A percentile compares a stretch with the other conserved stretches of the same genome.
Evolutionary conservation across 2,113 vertebrate genomes (phyloP).

Genomic region (Dipodomys ordii): DNA sequence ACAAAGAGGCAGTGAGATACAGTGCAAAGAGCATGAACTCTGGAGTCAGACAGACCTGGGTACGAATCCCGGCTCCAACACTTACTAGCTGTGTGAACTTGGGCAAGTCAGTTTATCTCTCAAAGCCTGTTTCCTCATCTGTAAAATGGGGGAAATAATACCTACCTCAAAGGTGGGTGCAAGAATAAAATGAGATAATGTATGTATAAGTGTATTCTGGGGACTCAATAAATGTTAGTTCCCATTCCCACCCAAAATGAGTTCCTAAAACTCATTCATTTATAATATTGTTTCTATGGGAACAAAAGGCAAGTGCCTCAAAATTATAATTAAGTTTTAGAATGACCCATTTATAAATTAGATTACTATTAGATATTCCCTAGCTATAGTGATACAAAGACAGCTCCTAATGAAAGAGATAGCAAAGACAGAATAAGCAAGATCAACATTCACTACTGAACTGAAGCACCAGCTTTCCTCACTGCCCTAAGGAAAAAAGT

Average conservation of each 20-base stretch:
- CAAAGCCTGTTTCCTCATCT: constrained; percentile 77
- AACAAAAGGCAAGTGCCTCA: not conserved
- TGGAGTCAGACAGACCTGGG: constrained; percentile 75
- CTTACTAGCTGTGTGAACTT: constrained; percentile 73
- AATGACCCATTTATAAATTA: constrained; percentile 63
- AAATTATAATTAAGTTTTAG: constrained; percentile 48
- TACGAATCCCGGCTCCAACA: constrained; percentile 70
- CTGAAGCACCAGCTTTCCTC: constrained; percentile 29
- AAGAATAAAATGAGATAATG: constrained; percentile 71
- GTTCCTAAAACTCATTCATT: constrained; percentile 59
- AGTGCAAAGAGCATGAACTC: constrained; percentile 68
- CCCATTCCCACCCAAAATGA: constrained; percentile 47
- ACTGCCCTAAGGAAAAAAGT: constrained; percentile 43
- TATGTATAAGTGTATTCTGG: constrained; percentile 57
- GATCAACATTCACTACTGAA: constrained; percentile 22
- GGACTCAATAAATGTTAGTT: constrained; percentile 65
- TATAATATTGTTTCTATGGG: constrained; percentile 36
- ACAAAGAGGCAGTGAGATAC: constrained; percentile 66
- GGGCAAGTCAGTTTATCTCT: constrained; percentile 74
- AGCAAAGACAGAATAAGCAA: constrained; percentile 46
- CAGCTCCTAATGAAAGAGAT: constrained; percentile 45
- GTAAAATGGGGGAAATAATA: constrained; percentile 74
- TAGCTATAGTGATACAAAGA: constrained; percentile 40
- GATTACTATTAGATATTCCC: constrained; percentile 38
- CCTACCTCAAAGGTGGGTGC: constrained; percentile 66